phyloP scores from a whole-genome alignment of 2,113 vertebrate genomes.

The Climacteris rufus region DNA sequence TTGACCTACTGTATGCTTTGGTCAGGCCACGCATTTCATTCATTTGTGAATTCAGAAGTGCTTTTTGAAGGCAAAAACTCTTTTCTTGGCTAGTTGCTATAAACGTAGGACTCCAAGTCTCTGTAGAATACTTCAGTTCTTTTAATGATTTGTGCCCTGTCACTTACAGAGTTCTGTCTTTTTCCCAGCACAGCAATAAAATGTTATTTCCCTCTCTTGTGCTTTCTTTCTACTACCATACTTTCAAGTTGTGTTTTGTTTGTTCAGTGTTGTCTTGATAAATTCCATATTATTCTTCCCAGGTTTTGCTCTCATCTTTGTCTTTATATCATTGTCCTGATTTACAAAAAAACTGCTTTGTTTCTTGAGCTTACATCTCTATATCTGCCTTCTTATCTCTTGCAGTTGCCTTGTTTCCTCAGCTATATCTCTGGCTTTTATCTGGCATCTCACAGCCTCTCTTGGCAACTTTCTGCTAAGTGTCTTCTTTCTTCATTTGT shows the following conservation, averaged over 20 bases:
- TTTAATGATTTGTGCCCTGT: constrained; percentile 57
- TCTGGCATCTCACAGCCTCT: constrained; percentile 24
- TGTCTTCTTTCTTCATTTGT: constrained; percentile 11
- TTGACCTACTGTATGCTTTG: constrained; percentile 42
- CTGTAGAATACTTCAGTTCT: constrained; percentile 53
- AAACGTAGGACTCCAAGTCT: constrained; percentile 40
- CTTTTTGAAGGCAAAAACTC: constrained; percentile 48
- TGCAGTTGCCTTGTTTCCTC: constrained; percentile 19
- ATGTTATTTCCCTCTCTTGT: constrained; percentile 1
- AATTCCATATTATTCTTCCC: constrained; percentile 32
- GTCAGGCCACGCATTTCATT: constrained; percentile 47
- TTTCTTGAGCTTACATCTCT: constrained; percentile 27
- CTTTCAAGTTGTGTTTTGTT: constrained; percentile 41
- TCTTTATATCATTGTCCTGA: not conserved
- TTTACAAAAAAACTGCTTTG: constrained; percentile 31
- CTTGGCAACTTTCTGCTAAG: constrained; percentile 39
- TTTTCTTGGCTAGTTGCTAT: constrained; percentile 43
- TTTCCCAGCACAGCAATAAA: constrained; percentile 8
- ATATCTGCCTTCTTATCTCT: not conserved
- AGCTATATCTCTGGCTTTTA: constrained; percentile 12
- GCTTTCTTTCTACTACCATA: not conserved
- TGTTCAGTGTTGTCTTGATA: constrained; percentile 23
- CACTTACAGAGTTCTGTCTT: constrained; percentile 6
- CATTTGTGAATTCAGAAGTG: constrained; percentile 51
- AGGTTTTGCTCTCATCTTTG: constrained; percentile 2